Evolutionary conservation across 2,797 vertebrate genomes (phyloP).

Genomic region (Leuciscus waleckii): DNA sequence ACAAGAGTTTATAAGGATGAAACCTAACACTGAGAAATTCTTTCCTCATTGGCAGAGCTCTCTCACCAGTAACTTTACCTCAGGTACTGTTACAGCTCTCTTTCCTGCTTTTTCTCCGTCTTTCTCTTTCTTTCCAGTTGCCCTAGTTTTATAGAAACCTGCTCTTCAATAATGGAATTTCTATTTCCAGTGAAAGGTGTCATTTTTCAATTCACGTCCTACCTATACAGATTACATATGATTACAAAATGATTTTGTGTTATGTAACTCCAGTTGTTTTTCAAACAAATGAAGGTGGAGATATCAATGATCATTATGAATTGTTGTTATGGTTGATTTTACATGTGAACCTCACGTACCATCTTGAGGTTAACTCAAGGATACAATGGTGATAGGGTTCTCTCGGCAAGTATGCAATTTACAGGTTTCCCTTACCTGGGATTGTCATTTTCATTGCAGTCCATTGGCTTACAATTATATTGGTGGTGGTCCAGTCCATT

Average conservation of each 20-base stretch:
- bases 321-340: not conserved
- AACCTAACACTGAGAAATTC: constrained; percentile 32
- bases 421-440: not conserved
- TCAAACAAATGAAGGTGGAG: not conserved
- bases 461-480: not conserved
- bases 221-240: constrained; percentile 14
- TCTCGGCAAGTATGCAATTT: not conserved
- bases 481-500: not conserved
- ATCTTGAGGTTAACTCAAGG: not conserved
- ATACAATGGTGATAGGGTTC: constrained; percentile 1
- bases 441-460: not conserved
- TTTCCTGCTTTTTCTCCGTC: constrained; percentile 26
- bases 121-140: constrained; percentile 34
- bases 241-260: constrained; percentile 8
- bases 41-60: constrained; percentile 38
- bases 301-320: not conserved
- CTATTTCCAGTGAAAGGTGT: constrained; percentile 33
- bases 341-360: not conserved
- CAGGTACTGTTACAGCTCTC: constrained; percentile 27
- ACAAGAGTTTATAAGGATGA: constrained; percentile 15
- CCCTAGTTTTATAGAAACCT: constrained; percentile 36
- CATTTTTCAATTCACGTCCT: constrained; percentile 33
- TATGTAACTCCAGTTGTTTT: not conserved
- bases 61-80: constrained; percentile 39
- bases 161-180: constrained; percentile 28